Evolutionary conservation across 2,113 vertebrate species (phyloP).

Genomic region (Eidolon helvum): DNA sequence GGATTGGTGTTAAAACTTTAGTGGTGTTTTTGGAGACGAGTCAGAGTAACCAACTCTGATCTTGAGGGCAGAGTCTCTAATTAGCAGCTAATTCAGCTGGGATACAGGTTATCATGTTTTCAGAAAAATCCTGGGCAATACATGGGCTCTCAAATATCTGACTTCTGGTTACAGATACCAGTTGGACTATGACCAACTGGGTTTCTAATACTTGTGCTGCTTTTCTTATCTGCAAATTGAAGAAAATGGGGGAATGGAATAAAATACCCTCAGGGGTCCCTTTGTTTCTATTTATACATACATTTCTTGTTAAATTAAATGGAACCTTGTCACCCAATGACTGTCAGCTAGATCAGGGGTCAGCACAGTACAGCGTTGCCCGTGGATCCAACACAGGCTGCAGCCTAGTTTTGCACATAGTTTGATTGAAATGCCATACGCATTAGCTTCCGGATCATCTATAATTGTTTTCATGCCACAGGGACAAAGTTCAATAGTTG

Average conservation of each 20-base stretch:
- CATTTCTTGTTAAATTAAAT: background rate
- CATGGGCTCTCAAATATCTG: background rate
- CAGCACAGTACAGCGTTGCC: background rate
- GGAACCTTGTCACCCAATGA: background rate
- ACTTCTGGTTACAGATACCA: background rate
- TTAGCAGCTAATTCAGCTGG: background rate
- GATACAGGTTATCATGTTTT: background rate
- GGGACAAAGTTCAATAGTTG: background rate
- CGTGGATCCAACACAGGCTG: background rate
- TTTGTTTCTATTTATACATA: background rate
- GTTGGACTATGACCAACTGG: background rate
- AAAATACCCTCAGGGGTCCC: background rate
- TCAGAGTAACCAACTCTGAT: background rate
- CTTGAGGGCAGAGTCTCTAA: background rate
- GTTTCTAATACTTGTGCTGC: background rate
- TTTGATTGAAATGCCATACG: background rate
- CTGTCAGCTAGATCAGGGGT: background rate
- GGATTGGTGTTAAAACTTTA: background rate
- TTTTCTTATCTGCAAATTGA: slow-evolving; percentile 7
- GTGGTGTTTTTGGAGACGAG: background rate
- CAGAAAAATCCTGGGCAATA: background rate
- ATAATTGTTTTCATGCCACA: background rate
- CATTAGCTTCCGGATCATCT: background rate
- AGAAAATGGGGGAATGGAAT: background rate
- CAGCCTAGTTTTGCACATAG: background rate